A percentile compares a stretch with the other conserved stretches of the same genome.
Evolutionary conservation across 1,140 invertebrate genomes (phyloP).

Genomic region (Pseudomyrmex cubaensis): DNA sequence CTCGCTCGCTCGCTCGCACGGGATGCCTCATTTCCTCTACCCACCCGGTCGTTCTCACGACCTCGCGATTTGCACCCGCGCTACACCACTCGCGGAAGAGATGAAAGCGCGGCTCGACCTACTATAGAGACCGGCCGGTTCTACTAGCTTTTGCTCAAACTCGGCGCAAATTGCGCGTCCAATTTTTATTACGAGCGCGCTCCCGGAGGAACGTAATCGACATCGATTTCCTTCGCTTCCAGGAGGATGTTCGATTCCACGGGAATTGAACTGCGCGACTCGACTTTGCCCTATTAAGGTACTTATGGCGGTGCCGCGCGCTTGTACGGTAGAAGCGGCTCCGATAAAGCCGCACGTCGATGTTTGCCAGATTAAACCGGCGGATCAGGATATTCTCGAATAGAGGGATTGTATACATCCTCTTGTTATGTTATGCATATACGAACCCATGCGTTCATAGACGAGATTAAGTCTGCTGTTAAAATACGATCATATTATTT

Average conservation of each 20-base stretch:
- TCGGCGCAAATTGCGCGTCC: conserved; percentile 56
- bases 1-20: conserved; percentile 26
- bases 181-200: conserved; percentile 45
- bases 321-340: not conserved
- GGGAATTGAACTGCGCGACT: conserved; percentile 35
- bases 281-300: not conserved
- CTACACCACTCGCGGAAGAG: not conserved
- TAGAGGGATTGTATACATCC: not conserved
- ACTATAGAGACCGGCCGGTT: not conserved
- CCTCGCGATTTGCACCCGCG: conserved; percentile 53
- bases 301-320: not conserved
- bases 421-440: conserved; percentile 10
- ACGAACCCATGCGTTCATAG: not conserved
- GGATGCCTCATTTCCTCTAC: conserved; percentile 76
- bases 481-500: not conserved
- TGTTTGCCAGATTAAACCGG: conserved; percentile 8
- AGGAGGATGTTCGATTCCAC: conserved; percentile 26
- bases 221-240: conserved; percentile 26
- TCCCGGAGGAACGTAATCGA: conserved; percentile 17
- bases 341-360: conserved; percentile 35
- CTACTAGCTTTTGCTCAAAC: conserved; percentile 29
- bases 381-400: not conserved
- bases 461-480: not conserved
- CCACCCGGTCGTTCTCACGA: conserved; percentile 67
- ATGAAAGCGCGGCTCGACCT: conserved; percentile 23